These are phyloP conservation scores for Mesorhabditis spiculigera DNA, from an alignment of 2,888 invertebrate species.

Conservation along the genomic window DNA sequence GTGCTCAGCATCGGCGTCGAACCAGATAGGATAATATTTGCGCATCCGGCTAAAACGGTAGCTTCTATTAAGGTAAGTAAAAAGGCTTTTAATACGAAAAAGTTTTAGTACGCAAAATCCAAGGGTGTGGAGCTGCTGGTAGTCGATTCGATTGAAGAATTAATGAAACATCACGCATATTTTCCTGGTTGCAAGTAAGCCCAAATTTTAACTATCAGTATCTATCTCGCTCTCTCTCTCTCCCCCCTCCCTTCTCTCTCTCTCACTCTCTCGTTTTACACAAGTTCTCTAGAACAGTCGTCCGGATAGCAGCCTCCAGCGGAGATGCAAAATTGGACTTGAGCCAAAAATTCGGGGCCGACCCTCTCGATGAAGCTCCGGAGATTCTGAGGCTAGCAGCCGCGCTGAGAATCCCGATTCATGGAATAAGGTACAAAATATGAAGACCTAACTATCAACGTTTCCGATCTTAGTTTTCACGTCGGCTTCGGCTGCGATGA, in stretches of 20 bases:
- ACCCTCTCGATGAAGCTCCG: not conserved
- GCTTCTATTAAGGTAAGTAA: not conserved
- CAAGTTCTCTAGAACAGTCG: not conserved
- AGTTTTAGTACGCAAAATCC: not conserved
- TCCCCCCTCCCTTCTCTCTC: not conserved
- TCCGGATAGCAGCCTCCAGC: not conserved
- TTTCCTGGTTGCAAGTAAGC: not conserved
- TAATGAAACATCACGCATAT: not conserved
- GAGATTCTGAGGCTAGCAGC: not conserved
- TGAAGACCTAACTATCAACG: not conserved
- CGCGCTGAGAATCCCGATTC: not conserved
- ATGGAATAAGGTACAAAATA: not conserved
- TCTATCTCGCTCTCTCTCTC: not conserved
- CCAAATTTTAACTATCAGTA: not conserved
- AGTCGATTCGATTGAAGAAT: not conserved
- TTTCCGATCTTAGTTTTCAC: not conserved
- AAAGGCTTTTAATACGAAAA: not conserved
- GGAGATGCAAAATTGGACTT: not conserved
- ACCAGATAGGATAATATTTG: not conserved
- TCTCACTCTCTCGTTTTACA: no score
- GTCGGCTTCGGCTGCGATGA: not conserved
- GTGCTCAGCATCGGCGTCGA: not conserved
- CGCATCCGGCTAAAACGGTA: not conserved
- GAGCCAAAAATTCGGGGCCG: not conserved
- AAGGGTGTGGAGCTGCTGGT: not conserved